phyloP scores from a whole-genome alignment of 2,113 vertebrate species.

The Acrocephalus arundinaceus region DNA sequence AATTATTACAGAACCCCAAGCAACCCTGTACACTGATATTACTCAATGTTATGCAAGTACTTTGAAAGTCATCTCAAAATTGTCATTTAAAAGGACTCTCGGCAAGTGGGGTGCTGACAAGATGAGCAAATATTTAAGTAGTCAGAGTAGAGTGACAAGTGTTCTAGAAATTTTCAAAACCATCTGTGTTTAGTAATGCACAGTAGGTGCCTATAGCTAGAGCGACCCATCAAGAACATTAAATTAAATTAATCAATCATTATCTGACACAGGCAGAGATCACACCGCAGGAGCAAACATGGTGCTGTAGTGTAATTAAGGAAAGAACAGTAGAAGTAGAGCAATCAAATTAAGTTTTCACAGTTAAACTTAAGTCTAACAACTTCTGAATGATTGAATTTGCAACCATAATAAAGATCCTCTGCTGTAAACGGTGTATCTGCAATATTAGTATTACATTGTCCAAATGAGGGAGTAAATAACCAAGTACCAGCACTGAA shows the following conservation, averaged over 20 bases:
- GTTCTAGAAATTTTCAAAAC: slow-evolving; percentile 16
- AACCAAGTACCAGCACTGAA: background rate
- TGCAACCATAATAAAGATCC: background rate
- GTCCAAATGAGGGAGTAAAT: background rate
- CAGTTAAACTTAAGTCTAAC: background rate
- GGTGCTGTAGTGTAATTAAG: background rate
- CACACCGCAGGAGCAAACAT: background rate
- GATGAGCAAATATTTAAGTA: slow-evolving; percentile 36
- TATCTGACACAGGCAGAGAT: background rate
- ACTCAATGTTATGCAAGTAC: background rate
- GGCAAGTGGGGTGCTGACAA: background rate
- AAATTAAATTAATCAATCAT: slow-evolving; percentile 31
- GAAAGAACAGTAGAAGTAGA: background rate
- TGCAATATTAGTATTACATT: background rate
- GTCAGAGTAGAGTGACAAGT: background rate
- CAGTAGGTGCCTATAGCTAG: slow-evolving; percentile 1
- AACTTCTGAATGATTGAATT: background rate
- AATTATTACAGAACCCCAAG: background rate
- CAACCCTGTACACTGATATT: background rate
- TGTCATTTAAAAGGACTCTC: background rate
- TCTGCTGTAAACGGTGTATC: background rate
- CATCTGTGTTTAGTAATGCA: slow-evolving; percentile 29
- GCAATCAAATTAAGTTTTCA: slow-evolving; percentile 1
- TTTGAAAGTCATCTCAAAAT: background rate
- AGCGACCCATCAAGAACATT: background rate